A percentile compares a stretch with the other conserved stretches of the same genome.
Evolutionary conservation across 2,113 vertebrate species (phyloP).

Genomic region (Leucoraja erinaceus): DNA sequence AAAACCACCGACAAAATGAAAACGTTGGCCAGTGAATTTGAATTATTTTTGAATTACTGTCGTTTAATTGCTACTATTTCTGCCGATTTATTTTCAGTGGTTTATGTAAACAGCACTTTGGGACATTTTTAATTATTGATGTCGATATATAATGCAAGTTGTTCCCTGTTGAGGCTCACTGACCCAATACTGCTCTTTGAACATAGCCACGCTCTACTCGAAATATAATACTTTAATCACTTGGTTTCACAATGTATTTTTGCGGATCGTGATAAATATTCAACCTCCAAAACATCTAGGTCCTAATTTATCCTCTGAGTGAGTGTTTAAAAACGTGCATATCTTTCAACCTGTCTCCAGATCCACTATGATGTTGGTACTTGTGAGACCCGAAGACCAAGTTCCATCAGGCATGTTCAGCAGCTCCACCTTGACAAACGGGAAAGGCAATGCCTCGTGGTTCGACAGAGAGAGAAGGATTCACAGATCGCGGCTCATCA

Average conservation of each 20-base stretch:
- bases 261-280: not conserved
- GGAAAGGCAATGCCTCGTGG: not conserved
- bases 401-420: too few species aligned
- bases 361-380: not conserved
- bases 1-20: not conserved
- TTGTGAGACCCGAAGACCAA: not conserved
- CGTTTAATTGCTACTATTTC: not conserved
- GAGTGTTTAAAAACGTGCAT: too few species aligned
- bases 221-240: not conserved
- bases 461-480: not conserved
- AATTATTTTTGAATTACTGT: not conserved
- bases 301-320: not conserved
- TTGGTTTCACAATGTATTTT: not conserved
- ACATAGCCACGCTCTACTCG: too few species aligned
- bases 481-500: not conserved
- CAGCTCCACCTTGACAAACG: not conserved
- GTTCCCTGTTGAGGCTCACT: not conserved
- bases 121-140: not conserved
- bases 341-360: not conserved
- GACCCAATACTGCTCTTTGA: not conserved
- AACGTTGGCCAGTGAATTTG: not conserved
- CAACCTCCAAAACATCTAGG: not conserved
- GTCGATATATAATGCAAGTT: not conserved
- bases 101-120: not conserved
- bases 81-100: not conserved